Evolutionary conservation across 2,888 invertebrate species (phyloP).

Genomic region (Melinaea marsaeus): DNA sequence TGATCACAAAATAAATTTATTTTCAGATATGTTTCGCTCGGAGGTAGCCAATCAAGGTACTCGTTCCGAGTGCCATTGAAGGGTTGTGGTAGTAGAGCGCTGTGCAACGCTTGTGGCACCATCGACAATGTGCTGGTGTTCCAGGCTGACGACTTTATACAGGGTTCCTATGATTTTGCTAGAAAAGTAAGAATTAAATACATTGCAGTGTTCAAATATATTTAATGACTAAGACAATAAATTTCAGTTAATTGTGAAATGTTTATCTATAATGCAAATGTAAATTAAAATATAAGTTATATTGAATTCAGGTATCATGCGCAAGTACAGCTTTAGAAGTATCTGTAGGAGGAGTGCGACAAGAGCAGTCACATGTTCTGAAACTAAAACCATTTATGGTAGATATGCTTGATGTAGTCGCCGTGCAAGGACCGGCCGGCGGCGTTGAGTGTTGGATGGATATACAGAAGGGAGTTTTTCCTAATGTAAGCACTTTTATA

Average conservation of each 20-base stretch:
- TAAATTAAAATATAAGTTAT: neutral
- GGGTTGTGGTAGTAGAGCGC: constrained; percentile 80
- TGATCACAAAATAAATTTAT: neutral
- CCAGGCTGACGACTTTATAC: constrained; percentile 82
- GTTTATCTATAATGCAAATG: neutral
- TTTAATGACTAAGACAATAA: too few relatives aligned
- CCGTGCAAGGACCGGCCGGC: constrained; percentile 80
- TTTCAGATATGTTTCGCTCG: constrained; percentile 79
- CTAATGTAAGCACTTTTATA: constrained; percentile 72
- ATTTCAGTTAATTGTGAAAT: neutral
- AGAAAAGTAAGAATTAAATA: constrained; percentile 63
- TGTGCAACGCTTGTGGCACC: constrained; percentile 79
- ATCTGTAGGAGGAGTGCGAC: constrained; percentile 46
- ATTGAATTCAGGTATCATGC: constrained; percentile 58
- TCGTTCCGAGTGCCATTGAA: constrained; percentile 81
- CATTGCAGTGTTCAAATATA: too few relatives aligned
- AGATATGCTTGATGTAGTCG: constrained; percentile 83
- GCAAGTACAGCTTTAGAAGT: constrained; percentile 61
- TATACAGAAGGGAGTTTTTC: constrained; percentile 83
- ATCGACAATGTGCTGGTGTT: constrained; percentile 82
- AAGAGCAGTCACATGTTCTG: constrained; percentile 56
- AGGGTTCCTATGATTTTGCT: constrained; percentile 82
- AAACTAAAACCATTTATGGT: constrained; percentile 82
- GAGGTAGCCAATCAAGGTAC: constrained; percentile 76
- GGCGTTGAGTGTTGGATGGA: constrained; percentile 88